Evolutionary conservation across 1,140 invertebrate genomes (phyloP), one percentile per base, ranked within the genome.

Genomic region (Anastatus disparis): DNA sequence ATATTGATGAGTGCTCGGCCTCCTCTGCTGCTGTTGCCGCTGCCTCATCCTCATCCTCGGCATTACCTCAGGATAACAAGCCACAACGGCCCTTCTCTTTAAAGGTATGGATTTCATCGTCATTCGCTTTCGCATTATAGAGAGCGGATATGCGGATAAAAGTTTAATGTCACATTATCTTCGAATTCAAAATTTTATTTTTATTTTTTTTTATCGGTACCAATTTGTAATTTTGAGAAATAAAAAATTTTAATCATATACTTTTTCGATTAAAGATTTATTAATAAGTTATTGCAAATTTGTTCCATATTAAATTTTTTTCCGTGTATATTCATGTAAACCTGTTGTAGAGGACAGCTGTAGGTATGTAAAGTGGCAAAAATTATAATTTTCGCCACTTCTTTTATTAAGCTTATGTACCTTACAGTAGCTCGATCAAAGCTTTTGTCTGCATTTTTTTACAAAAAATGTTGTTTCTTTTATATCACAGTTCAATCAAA

Each of bases 1-100:
- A n/a, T n/a, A 75, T 75, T 53, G 80, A 83, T 77, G 77, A 67
- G 8, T 44, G 50, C 58, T 64, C 4, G 17, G 12, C 61, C 46
- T 27, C 62, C n/a, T 66, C 70, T 27, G 20, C 81, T 78, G 76
- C 81, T 40, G 82, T 83, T 74, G 1, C 46, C 3, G 29, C 22
- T 13, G 12, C 35, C 80, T 75, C 83, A 85, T 75, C 79, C n/a
- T n/a, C n/a, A n/a, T n/a, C n/a, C n/a, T n/a, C n/a, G n/a, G n/a
- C 81, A 80, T 81, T 81, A 76, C 73, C 80, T 74, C 80, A 82
- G 82, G 84, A 85, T 73, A 90, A n/a, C n/a, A n/a, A 89, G 86
- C 87, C 88, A 73, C 89, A 89, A 82, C 86, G 89, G 79, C 89
- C 89, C 75, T 88, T 90, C 82, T 89, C 89, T 73, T 84, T 91